Evolutionary conservation across 2,113 vertebrate species (phyloP).

Genomic region (Corythoichthys intestinalis): DNA sequence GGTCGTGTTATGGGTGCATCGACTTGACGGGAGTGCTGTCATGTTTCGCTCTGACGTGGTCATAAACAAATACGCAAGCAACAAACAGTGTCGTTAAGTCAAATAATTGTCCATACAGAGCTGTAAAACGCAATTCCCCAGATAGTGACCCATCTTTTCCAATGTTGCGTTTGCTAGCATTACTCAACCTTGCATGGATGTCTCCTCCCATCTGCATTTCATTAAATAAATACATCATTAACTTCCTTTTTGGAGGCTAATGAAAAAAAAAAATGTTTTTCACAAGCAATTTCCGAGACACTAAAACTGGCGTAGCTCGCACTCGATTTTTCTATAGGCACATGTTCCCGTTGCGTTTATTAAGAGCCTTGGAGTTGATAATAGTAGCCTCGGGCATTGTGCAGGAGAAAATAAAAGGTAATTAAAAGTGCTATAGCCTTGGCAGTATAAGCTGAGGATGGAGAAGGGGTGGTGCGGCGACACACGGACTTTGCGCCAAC

Average conservation of each 20-base stretch:
- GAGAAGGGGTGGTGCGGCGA: not conserved
- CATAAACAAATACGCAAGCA: not conserved
- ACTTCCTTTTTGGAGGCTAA: not conserved
- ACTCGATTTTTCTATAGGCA: conserved; percentile 30
- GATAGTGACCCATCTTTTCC: not conserved
- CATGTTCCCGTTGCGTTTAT: conserved; percentile 51
- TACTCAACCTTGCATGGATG: not conserved
- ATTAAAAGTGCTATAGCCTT: conserved; percentile 63
- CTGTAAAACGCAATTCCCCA: not conserved
- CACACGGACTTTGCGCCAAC: not conserved
- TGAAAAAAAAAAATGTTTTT: not conserved
- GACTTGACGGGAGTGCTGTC: not conserved
- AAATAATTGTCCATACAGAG: not conserved
- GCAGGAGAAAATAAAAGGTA: conserved; percentile 52
- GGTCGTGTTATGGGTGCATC: not conserved
- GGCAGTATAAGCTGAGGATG: not conserved
- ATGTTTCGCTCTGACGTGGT: not conserved
- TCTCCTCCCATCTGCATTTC: not conserved
- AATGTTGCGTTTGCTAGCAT: no score
- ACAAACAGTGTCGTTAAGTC: not conserved
- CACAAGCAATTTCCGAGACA: not conserved
- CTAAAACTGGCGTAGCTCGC: not conserved
- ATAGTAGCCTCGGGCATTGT: conserved; percentile 63
- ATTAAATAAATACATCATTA: not conserved
- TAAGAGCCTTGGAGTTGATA: conserved; percentile 48